Evolutionary conservation across 2,113 vertebrate species (phyloP), one percentile per base, ranked within the genome.

Genomic region (Perca schrenkii): DNA sequence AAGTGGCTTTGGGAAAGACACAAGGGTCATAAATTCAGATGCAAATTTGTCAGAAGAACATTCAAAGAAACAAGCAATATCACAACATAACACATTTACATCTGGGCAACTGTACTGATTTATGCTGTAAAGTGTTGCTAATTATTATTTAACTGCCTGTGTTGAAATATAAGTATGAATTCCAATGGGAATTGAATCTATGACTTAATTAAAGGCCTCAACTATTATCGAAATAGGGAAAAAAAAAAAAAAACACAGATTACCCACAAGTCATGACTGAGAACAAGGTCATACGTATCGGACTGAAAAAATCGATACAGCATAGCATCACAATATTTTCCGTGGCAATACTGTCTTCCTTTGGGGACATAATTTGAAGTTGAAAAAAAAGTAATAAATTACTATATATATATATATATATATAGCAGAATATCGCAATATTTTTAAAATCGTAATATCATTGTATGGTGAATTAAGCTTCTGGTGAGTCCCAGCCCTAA

Each of bases 1-100:
- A 21, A 54, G 67, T 2, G 22, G 69, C 73, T 80, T 76, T 65
- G 56, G 76, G 67, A 61, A 75, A 77, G 62, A 69, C 47, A 68
- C 11, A 69, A 58, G 11, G 40, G 47, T 79, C 40, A 76, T 21
- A 57, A 17, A 84, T 80, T 84, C 46, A 73, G 36, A 77, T 69
- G 47, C 50, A 80, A 84, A 64, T 77, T 54, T 76, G 46, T 52
- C 47, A 13, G 10, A 40, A 40, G 6, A 49, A 53, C 28, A 34
- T 34, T 53, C 12, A 61, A 50, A 50, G 49, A 65, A 67, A 73
- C 67, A 68, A 61, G 21, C 70, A 34, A 61, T 67, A 79, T 43
- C 8, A 15, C 22, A 62, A 53, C 11, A 40, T 16, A 52, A 17
- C 22, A 57, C 16, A 36, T 64, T 40, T 28, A 19, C 8, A 28